phyloP scores from a whole-genome alignment of 2,888 invertebrate species.

The Hermaeophaga mercurialis region DNA sequence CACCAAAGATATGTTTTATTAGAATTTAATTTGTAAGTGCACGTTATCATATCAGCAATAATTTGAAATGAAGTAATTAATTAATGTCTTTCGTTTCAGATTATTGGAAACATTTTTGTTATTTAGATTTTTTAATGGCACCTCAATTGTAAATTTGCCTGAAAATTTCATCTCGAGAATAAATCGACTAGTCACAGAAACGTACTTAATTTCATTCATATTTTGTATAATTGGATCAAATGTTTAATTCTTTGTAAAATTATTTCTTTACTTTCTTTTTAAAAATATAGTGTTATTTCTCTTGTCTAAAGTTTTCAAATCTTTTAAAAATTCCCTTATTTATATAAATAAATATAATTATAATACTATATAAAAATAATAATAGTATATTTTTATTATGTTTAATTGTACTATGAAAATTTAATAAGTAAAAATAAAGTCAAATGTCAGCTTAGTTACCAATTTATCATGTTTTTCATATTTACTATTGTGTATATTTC shows the following conservation, averaged over 20 bases:
- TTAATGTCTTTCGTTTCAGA: too few relatives aligned
- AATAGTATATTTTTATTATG: too few relatives aligned
- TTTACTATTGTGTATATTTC: too few relatives aligned
- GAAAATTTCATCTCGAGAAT: conserved; percentile 12
- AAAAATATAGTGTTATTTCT: too few relatives aligned
- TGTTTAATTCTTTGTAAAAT: conserved; percentile 6
- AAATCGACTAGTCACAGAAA: conserved; percentile 53
- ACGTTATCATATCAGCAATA: conserved; percentile 35
- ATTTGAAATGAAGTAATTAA: conserved; percentile 29
- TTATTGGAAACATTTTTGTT: conserved; percentile 22
- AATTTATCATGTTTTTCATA: too few relatives aligned
- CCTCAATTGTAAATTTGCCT: conserved; percentile 19
- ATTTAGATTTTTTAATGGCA: conserved; percentile 30
- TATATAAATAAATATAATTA: too few relatives aligned
- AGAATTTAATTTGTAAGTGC: conserved; percentile 38
- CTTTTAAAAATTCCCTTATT: too few relatives aligned
- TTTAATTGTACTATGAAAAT: too few relatives aligned
- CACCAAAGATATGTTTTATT: conserved; percentile 57
- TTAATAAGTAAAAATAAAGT: too few relatives aligned
- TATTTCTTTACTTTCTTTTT: conserved; percentile 1
- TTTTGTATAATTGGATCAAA: conserved; percentile 43
- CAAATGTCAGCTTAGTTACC: too few relatives aligned
- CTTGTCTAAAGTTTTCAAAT: too few relatives aligned
- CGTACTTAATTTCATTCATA: conserved; percentile 48
- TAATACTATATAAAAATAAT: too few relatives aligned